Base-by-base conservation (phyloP, 2,888 invertebrate genomes). In the Altica lythri region DNA sequence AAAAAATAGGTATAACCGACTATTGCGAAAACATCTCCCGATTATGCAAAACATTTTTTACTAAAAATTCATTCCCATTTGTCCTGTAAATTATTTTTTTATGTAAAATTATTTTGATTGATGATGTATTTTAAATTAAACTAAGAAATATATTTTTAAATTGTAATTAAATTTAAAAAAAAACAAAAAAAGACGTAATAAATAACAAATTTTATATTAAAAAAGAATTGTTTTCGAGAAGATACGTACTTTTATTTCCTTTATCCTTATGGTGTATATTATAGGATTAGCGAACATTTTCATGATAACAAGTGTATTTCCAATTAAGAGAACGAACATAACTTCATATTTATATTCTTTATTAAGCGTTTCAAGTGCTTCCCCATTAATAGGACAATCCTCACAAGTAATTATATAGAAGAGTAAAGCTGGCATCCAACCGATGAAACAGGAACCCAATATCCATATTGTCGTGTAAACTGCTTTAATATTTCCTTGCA, bases 241-340 rank as follows among this genome's bases (percentile, higher is more conserved):
- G 17, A 0, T 27, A 55, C 64, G 67, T 69, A 81, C 81, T 77
- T 81, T 80, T 48, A 86, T 84, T 65, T 86, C 86, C 50, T 81
- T 79, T 80, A 86, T 84, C 47, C 86, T 74, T 4, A 82, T 81
- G 5, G 84, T 83, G 68, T 86, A 86, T 46, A 86, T 85, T 57
- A 86, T 82, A 0, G 85, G 84, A 72, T 86, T 85, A 29, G 81
- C 77, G 46, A 85, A 72, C 19, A 84, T 82, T 68, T 86, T 86
- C 59, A 83, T 72, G 40, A 86, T 81, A 34, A 86, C 77, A 45
- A 85, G 77, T 10, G 78, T 75, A 68, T 85, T 84, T 55, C 67
- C 69, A 9, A 69, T 60, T 4, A 68, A 55, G 12, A 71, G 55
- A 27, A 66, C 43, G 17, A 60, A 58, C 49, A 66, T 57, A 8